These are phyloP conservation scores for Amphipoea oculea DNA, from an alignment of 2,888 invertebrate genomes.

Conservation along the genomic window DNA sequence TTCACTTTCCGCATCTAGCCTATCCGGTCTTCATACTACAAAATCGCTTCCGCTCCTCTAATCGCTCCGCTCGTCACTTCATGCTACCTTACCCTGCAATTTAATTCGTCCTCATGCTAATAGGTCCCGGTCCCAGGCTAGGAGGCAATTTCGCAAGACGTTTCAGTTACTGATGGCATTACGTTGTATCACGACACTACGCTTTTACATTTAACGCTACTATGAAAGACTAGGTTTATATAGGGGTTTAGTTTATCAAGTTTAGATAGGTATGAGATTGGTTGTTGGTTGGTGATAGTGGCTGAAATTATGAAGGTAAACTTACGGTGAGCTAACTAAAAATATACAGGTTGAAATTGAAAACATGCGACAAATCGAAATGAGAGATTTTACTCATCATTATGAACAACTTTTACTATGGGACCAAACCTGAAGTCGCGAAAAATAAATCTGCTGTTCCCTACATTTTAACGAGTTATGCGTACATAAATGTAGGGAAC, in stretches of 20 bases:
- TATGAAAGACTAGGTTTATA: not conserved
- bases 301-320: not conserved
- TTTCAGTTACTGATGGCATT: conserved; percentile 74
- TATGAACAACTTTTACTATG: too few relatives aligned
- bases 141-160: conserved; percentile 78
- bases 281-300: not conserved
- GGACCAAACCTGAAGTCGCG: too few relatives aligned
- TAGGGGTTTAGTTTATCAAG: not conserved
- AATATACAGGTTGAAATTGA: too few relatives aligned
- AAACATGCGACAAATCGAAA: too few relatives aligned
- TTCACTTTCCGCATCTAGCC: not conserved
- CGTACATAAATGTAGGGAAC: too few relatives aligned
- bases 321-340: not conserved
- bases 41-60: conserved; percentile 31
- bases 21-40: not conserved
- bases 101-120: conserved; percentile 79
- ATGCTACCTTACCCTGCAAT: conserved; percentile 64
- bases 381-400: too few relatives aligned
- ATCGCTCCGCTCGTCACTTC: conserved; percentile 32
- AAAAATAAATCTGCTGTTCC: too few relatives aligned
- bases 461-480: too few relatives aligned
- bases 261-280: not conserved
- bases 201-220: conserved; percentile 30
- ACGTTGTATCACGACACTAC: conserved; percentile 60
- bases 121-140: conserved; percentile 72